A percentile compares a stretch with the other conserved stretches of the same genome.
Evolutionary conservation across 2,888 invertebrate species (phyloP).

Genomic region (Chromoteleia sp.): DNA sequence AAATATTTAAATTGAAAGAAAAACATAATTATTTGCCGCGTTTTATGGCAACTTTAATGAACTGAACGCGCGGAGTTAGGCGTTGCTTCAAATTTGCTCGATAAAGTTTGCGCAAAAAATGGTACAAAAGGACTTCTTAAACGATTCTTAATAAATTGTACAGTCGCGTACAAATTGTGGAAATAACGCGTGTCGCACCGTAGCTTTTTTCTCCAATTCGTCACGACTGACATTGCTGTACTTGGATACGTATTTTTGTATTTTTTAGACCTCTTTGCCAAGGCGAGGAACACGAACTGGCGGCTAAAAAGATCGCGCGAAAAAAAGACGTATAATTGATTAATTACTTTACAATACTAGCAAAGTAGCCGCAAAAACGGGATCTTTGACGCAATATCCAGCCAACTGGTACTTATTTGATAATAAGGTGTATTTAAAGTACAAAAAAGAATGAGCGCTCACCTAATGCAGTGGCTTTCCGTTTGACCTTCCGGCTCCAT

Average conservation of each 20-base stretch:
- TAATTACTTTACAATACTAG: too few relatives aligned
- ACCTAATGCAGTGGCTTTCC: constrained; percentile 88
- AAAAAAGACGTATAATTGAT: neutral
- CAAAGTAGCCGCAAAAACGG: constrained; percentile 27
- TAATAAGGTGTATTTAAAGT: constrained; percentile 34
- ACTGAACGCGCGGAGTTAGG: too few relatives aligned
- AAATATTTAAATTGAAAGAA: too few relatives aligned
- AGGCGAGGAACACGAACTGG: constrained; percentile 20
- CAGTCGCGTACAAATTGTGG: too few relatives aligned
- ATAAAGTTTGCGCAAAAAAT: too few relatives aligned
- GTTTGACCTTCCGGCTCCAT: constrained; percentile 89
- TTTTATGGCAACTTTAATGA: too few relatives aligned
- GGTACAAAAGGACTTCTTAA: too few relatives aligned
- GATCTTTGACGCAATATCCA: constrained; percentile 24
- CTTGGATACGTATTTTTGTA: too few relatives aligned
- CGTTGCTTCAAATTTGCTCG: too few relatives aligned
- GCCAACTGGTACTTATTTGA: constrained; percentile 22
- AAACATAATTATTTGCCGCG: too few relatives aligned
- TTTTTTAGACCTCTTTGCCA: neutral
- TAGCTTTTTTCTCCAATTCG: neutral
- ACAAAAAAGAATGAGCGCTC: constrained; percentile 66
- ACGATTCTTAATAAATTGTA: too few relatives aligned
- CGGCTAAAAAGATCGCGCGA: too few relatives aligned
- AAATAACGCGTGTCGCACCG: neutral
- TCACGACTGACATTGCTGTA: neutral